Evolutionary conservation across 1,140 invertebrate species (phyloP), one percentile per base, ranked within the genome.

Genomic region (Ips nitidus): DNA sequence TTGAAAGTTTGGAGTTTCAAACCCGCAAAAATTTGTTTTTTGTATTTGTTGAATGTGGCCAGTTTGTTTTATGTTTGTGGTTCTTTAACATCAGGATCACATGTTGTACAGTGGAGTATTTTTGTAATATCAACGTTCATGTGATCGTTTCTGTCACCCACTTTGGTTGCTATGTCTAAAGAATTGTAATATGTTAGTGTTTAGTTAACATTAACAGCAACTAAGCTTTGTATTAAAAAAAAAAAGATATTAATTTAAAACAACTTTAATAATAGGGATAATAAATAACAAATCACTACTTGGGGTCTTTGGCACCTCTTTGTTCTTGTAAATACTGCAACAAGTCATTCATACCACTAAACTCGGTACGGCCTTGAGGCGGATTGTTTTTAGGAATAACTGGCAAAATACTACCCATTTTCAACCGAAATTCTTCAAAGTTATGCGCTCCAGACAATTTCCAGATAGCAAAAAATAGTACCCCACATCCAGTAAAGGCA

Each of bases 401-500:
- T 39, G 94, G 94, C 71, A 95, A 80, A 7, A 88, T 76, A 3
- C 84, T 80, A 5, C 90, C 90, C 83, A 90, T 87, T 84, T 88
- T 91, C 41, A 83, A 55, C 71, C 89, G 83, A 78, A 93, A 92
- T 68, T 93, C 90, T 74, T 87, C 81, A 58, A 90, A 81, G 88
- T 91, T 87, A 74, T 88, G 87, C 41, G 92, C 94, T 70, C 94
- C 94, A 42, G 93, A 89, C 4, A 94, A 74, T 83, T 96, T 97
- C 92, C 94, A 97, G 65, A 96, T 87, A 6, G 87, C 86, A 81
- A 90, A 95, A 79, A 90, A 93, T 63, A 97, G 81, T 55, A 92
- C 77, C 7, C 91, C 86, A 73, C 93, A 93, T 6, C 94, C 94
- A 45, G 89, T 83, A 8, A 94, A 83, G 1, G 95, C 92, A 82